Percentiles rank a stretch among this genome's conserved stretches.
phyloP scores from a whole-genome alignment of 1,140 invertebrate genomes.

The Aphelenchoides avenae region DNA sequence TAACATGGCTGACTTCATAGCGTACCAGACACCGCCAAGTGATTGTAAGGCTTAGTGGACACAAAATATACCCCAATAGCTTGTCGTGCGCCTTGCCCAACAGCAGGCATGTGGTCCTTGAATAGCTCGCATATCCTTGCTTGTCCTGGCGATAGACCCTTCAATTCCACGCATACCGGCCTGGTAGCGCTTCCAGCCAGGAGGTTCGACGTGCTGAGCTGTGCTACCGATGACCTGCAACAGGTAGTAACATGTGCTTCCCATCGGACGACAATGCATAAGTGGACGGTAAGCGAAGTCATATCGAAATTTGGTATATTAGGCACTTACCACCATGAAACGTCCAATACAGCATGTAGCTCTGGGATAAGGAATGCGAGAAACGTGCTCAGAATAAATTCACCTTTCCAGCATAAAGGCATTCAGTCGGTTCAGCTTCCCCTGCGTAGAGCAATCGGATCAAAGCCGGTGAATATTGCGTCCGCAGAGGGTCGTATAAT shows the following conservation, averaged over 20 bases:
- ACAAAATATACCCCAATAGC: conserved; percentile 45
- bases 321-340: conserved; percentile 48
- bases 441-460: no score
- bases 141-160: conserved; percentile 54
- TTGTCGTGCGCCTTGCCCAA: conserved; percentile 50
- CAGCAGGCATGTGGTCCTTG: conserved; percentile 58
- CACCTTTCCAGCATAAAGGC: no score
- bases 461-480: no score
- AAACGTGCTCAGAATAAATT: no score
- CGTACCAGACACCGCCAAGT: no score
- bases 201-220: conserved; percentile 41
- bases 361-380: no score
- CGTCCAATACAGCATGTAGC: conserved; percentile 35
- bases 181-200: conserved; percentile 11
- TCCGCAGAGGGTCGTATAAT: no score
- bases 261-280: not conserved
- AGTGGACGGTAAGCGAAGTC: not conserved
- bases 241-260: conserved; percentile 5
- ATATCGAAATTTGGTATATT: not conserved
- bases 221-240: conserved; percentile 48
- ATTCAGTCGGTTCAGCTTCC: no score
- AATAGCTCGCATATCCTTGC: conserved; percentile 55
- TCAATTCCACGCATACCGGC: conserved; percentile 34
- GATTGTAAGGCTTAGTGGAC: no score
- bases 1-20: conserved; percentile 16